Base-by-base conservation (phyloP, 23 tunicate species). In the Pegea sp. region DNA sequence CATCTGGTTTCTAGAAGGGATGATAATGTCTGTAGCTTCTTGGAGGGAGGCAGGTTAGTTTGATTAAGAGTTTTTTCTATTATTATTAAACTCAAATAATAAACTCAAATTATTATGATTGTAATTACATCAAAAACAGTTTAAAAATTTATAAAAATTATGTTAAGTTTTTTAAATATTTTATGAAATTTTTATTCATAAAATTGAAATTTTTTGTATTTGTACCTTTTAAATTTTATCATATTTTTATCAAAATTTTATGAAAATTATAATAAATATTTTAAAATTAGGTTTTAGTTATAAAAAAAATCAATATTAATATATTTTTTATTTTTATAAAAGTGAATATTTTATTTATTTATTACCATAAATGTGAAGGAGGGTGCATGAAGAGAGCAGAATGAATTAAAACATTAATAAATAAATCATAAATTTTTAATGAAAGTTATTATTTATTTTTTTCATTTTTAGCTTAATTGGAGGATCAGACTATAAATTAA, bases 1-100 rank as follows among this genome's bases (percentile, higher is more conserved):
- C 81, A 76, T 49, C 57, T 89, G n/a, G 98, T 89, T 28, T 89
- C 98, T n/a, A 54, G 98, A 26, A 66, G 98, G 51, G 98, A 89
- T 52, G 98, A 89, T 30, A 67, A 77, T 63, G 98, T 89, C 49
- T 89, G 98, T 54, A 89, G 98, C 34, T 89, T 89, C 58, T 50
- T 89, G 46, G 98, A 89, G 64, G 98, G 98, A 19, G 98, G 98
- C 56, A 76, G 71, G 97, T 75, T 65, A 65, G 79, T 63, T 30
- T 31, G 18, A 8, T 16, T n/a, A n/a, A n/a, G n/a, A n/a, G n/a
- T n/a, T n/a, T n/a, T n/a, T n/a, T n/a, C n/a, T n/a, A n/a, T n/a
- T n/a, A n/a, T n/a, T n/a, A n/a, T n/a, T n/a, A n/a, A n/a, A n/a
- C n/a, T n/a, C n/a, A n/a, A n/a, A n/a, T n/a, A n/a, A n/a, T n/a